Conservation (phyloP, 1,140 invertebrate genomes). For the Zaprionus taronus region DNA sequence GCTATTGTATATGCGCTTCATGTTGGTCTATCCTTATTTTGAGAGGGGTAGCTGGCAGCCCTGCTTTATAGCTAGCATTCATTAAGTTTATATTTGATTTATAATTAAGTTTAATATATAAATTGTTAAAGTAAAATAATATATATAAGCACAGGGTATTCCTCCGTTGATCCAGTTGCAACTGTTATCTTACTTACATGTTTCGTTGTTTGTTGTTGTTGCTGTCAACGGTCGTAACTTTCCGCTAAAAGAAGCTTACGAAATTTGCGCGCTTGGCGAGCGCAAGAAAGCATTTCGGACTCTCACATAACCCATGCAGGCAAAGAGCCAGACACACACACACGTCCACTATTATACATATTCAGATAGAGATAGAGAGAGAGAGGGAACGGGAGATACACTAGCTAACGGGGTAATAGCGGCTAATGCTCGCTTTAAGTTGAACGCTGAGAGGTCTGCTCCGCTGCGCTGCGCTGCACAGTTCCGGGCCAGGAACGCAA, state of each 20-base stretch:
- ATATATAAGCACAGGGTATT: not conserved
- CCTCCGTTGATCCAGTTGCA: not conserved
- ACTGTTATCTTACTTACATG: conserved; percentile 11
- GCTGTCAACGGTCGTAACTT: conserved; percentile 47
- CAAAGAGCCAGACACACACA: conserved; percentile 1
- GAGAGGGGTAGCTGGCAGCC: too few species aligned
- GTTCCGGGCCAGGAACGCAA: conserved; percentile 46
- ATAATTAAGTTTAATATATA: too few species aligned
- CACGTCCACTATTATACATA: not conserved
- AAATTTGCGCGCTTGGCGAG: conserved; percentile 48
- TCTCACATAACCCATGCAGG: conserved; percentile 19
- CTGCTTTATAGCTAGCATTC: too few species aligned
- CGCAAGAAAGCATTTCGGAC: conserved; percentile 35
- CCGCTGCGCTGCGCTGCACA: conserved; percentile 31
- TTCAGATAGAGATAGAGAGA: not conserved
- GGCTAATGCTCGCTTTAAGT: conserved; percentile 73
- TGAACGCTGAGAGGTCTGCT: conserved; percentile 44
- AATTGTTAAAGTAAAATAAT: too few species aligned
- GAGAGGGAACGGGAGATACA: not conserved
- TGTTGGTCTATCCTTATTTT: too few species aligned
- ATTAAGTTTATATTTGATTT: too few species aligned
- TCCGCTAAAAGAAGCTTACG: conserved; percentile 59
- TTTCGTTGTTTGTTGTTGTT: conserved; percentile 27
- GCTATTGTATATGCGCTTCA: conserved; percentile 9
- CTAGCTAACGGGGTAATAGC: conserved; percentile 73